Base-by-base conservation (phyloP, 2,797 vertebrate genomes). In the Enteromius trimaculatus region DNA sequence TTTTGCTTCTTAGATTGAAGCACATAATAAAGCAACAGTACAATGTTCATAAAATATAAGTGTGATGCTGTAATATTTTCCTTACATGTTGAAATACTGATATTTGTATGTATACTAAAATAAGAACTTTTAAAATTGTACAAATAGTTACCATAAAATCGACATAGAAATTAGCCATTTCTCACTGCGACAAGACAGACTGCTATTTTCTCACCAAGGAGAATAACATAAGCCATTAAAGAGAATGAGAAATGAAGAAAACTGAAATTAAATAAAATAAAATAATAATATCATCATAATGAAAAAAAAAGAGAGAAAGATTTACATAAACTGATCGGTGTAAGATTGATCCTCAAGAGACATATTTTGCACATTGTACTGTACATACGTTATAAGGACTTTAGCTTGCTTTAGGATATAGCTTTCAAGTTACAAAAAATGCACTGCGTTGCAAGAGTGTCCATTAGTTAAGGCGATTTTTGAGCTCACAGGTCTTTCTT, bases 1-100 rank as follows among this genome's bases (percentile, higher is more conserved):
- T 93, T 95, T 83, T 72, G 97, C 97, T 98, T 97, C 97, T 89
- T 96, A 96, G 97, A 98, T 95, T 95, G 97, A 99, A 99, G 97
- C 98, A 97, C 97, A 97, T 98, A 97, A 95, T 98, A 99, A 98
- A 99, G 97, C 97, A 97, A 99, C 96, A 96, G 94, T 99, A 99
- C 96, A 99, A 99, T 98, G 97, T 98, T 97, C 96, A 97, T 97
- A 99, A 99, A 99, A 99, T 99, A 99, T 98, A 99, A 97, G 97
- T 97, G 97, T 98, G 97, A 98, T 97, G 97, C 94, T 89, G 95
- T 97, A 97, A 97, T 96, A 96, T 96, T 94, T 97, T 95, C 65
- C 94, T 95, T 97, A 97, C 96, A 98, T 96, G 96, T 97, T 96
- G 96, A 97, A 98, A 97, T 98, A 99, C 96, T 97, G 97, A 97